Percentiles rank a stretch among this genome's conserved stretches.
Conservation (phyloP, 92 coral and sea anemone genomes). For the Parazoanthus atlanticus region DNA sequence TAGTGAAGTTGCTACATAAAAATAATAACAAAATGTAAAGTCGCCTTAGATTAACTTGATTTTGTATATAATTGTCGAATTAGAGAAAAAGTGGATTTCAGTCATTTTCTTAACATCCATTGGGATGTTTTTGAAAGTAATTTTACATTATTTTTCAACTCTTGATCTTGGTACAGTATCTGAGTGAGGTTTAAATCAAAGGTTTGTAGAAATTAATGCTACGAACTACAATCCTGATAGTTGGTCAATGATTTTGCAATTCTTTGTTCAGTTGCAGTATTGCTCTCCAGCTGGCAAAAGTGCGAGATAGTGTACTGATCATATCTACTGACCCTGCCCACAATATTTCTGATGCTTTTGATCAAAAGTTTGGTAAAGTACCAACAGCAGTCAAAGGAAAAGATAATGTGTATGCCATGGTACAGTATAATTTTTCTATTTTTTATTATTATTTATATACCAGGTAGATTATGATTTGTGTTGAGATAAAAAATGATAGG, state of each 20-base stretch:
- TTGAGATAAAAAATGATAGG: not conserved
- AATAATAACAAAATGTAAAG: too few relatives aligned
- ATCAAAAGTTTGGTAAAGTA: constrained; percentile 95
- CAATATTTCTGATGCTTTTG: constrained; percentile 98
- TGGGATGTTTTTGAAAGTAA: too few relatives aligned
- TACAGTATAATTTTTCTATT: constrained; percentile 28
- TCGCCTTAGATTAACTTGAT: too few relatives aligned
- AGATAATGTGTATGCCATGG: constrained; percentile 92
- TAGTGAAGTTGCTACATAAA: too few relatives aligned
- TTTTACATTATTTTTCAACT: not conserved
- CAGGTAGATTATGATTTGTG: constrained; percentile 46
- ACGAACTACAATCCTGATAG: not conserved
- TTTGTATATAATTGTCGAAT: too few relatives aligned
- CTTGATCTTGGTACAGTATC: not conserved
- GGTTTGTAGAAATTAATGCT: not conserved
- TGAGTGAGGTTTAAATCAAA: too few relatives aligned
- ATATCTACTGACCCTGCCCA: constrained; percentile 99
- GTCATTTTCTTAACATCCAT: too few relatives aligned
- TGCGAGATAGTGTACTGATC: constrained; percentile 88
- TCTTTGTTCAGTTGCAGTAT: constrained; percentile 81
- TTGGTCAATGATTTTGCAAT: not conserved
- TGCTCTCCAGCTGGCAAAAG: constrained; percentile 89
- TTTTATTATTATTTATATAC: not conserved
- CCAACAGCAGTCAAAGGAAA: constrained; percentile 84
- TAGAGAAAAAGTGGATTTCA: too few relatives aligned